phyloP scores from a whole-genome alignment of 2,113 vertebrate species.

The Naja naja region DNA sequence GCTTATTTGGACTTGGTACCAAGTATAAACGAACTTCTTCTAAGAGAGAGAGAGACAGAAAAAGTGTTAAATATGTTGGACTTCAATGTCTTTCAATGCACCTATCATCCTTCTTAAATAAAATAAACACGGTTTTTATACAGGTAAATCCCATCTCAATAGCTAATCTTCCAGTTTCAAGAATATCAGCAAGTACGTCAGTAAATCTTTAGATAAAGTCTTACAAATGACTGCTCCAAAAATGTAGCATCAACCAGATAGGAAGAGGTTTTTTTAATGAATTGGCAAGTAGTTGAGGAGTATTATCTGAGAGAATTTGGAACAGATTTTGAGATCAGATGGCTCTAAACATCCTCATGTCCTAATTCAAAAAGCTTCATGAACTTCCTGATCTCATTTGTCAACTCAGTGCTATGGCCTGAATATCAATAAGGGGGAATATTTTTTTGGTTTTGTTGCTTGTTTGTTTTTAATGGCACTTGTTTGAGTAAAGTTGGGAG shows the following conservation, averaged over 20 bases:
- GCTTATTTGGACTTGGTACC: not conserved
- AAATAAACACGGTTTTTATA: not conserved
- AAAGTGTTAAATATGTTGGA: not conserved
- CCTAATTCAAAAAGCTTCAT: not conserved
- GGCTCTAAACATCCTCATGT: not conserved
- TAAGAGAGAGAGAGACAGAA: not conserved
- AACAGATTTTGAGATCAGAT: not conserved
- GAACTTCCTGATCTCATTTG: not conserved
- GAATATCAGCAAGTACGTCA: not conserved
- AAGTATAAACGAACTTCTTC: not conserved
- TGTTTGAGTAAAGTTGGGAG: not conserved
- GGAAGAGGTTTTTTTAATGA: not conserved
- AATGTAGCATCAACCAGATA: not conserved
- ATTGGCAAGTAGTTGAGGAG: not conserved
- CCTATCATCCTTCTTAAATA: not conserved
- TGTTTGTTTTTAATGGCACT: not conserved
- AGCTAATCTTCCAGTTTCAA: not conserved
- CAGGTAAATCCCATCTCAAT: not conserved
- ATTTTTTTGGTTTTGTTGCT: not conserved
- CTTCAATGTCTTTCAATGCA: not conserved
- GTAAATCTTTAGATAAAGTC: not conserved
- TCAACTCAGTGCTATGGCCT: not conserved
- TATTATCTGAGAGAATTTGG: not conserved
- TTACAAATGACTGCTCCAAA: not conserved
- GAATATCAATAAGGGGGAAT: not conserved